These are phyloP conservation scores for Lepisosteus oculatus DNA, from an alignment of 2,113 vertebrate genomes.

Conservation along the genomic window DNA sequence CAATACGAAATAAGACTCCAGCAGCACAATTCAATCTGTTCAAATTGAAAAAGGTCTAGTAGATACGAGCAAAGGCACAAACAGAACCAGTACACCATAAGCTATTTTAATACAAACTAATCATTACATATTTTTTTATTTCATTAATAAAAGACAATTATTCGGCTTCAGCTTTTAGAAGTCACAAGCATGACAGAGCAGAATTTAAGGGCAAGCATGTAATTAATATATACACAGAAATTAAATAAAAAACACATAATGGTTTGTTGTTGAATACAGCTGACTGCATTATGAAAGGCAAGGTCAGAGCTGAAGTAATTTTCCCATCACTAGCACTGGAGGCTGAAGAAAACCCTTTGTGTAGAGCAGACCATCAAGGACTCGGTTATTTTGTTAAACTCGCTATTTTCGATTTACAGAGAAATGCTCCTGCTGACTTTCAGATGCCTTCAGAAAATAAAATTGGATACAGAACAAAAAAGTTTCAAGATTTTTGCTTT, in stretches of 20 bases:
- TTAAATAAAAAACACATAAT: conserved; percentile 58
- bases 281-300: conserved; percentile 55
- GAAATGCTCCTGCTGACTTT: neutral
- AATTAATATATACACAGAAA: conserved; percentile 48
- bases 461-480: neutral
- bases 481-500: neutral
- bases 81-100: neutral
- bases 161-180: conserved; percentile 61
- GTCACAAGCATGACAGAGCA: conserved; percentile 47
- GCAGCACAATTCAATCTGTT: no score
- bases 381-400: conserved; percentile 1
- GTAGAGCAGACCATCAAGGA: neutral
- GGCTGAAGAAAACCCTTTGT: neutral
- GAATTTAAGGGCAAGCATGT: conserved; percentile 46
- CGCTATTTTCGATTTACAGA: neutral
- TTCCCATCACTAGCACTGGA: conserved; percentile 39
- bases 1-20: no score
- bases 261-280: conserved; percentile 60
- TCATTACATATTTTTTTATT: neutral
- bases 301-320: conserved; percentile 54
- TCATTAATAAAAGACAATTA: neutral
- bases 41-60: no score
- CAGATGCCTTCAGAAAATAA: no score
- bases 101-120: neutral
- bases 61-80: neutral